Evolutionary conservation across 2,113 vertebrate species (phyloP), one percentile per base, ranked within the genome.

Genomic region (Paratilapia polleni): DNA sequence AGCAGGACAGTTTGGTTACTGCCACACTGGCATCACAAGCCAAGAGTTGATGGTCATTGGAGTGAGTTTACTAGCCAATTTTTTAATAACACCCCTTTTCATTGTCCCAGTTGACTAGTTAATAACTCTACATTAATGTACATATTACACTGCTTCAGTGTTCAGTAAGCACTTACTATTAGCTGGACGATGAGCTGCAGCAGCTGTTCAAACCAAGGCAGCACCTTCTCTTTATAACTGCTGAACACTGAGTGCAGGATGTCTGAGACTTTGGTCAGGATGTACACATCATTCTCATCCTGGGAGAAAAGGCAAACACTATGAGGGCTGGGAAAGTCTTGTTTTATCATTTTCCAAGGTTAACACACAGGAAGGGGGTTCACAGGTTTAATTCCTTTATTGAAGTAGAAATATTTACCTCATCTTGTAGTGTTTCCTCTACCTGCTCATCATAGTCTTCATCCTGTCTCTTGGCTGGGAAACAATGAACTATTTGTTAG

Each of bases 361-460:
- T 34, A 5, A n/a, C 47, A 13, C 14, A 4, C 24, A 49, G 54
- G 36, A 34, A 52, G 17, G 2, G 6, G 1, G 5, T 8, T 52
- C 6, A 6, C 14, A 49, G 15, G 6, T 49, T 49, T 49, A 8
- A 47, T 15, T 49, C 43, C 43, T 49, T 49, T 49, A 49, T 19
- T 52, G 15, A 52, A 52, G 4, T 1, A 57, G 15, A 57, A 11
- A 87, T 86, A 24, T n/a, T 95, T 91, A 98, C 98, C 96, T 99
- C 99, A 78, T 99, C 99, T 92, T 99, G 98, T 83, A 99, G 94
- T 0, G 97, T 96, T 89, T 99, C 99, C 88, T 99, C 99, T 59
- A 99, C 98, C 93, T 99, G 97, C 56, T 99, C 99, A 68, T 99
- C 99, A 26, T 99, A 99, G 89, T 99, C 98, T 96, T 99, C 98